These are phyloP conservation scores for Cryptoprocta ferox DNA, from an alignment of 2,797 vertebrate genomes.

Conservation along the genomic window DNA sequence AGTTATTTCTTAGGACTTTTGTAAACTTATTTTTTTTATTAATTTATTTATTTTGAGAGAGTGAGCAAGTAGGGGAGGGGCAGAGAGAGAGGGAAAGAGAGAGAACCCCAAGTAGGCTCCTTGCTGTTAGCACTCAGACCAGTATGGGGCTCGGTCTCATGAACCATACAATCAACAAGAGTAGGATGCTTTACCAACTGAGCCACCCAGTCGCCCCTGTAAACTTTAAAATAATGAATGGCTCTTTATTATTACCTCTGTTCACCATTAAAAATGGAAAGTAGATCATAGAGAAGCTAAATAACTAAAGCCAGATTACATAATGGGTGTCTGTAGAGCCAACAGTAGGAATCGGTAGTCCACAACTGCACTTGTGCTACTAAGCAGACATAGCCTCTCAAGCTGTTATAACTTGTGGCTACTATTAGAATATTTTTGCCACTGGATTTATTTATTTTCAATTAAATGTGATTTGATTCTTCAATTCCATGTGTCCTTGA, in stretches of 20 bases:
- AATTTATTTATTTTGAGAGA: no score
- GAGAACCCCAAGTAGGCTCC: no score
- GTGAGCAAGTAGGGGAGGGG: no score
- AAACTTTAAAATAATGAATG: conserved; percentile 13
- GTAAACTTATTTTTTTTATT: not conserved
- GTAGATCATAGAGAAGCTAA: not conserved
- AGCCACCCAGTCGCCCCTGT: not conserved
- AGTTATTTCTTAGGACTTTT: conserved; percentile 8
- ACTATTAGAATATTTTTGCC: conserved; percentile 20
- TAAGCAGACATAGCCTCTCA: not conserved
- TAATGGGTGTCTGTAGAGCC: not conserved
- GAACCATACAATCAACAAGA: no score
- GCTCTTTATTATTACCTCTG: not conserved
- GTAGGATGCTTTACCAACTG: no score
- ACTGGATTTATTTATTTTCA: conserved; percentile 36
- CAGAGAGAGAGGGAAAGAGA: no score
- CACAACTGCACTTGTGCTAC: not conserved
- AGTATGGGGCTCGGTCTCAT: no score
- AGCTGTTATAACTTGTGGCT: conserved; percentile 4
- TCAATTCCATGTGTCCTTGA: conserved; percentile 20
- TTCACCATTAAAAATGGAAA: not conserved
- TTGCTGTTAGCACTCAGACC: no score
- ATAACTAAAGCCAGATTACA: not conserved
- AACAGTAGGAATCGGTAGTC: not conserved
- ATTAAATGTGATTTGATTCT: conserved; percentile 17